phyloP scores from a whole-genome alignment of 2,113 vertebrate genomes.

The Sinocyclocheilus anshuiensis region DNA sequence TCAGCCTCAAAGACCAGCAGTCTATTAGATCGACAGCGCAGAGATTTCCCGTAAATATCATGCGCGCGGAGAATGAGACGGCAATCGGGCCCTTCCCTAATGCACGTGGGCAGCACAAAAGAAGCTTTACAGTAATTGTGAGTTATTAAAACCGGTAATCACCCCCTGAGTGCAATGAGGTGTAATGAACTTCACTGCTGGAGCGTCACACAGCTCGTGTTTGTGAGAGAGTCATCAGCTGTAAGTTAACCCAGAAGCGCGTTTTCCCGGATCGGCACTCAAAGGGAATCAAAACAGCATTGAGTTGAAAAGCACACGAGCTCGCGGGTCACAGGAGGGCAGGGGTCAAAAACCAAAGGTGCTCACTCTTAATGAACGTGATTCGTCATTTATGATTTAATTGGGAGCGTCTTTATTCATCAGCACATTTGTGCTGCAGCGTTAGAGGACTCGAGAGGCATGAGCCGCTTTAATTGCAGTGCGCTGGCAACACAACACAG shows the following conservation, averaged over 20 bases:
- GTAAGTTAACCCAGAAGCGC: slow-evolving; percentile 46
- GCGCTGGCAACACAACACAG: slow-evolving; percentile 22
- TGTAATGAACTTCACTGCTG: slow-evolving; percentile 61
- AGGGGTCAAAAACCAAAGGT: background rate
- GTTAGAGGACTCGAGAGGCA: slow-evolving; percentile 42
- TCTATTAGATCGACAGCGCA: slow-evolving; percentile 26
- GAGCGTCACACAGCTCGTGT: slow-evolving; percentile 36
- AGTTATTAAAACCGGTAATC: slow-evolving; percentile 63
- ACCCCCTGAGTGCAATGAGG: slow-evolving; percentile 53
- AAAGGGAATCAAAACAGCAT: slow-evolving; percentile 48
- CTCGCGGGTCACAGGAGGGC: background rate
- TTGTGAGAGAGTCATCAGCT: slow-evolving; percentile 50
- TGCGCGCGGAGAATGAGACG: background rate
- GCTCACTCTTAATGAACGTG: slow-evolving; percentile 51
- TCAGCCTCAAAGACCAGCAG: slow-evolving; percentile 7
- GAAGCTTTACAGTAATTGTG: slow-evolving; percentile 55
- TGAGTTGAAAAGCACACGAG: slow-evolving; percentile 31
- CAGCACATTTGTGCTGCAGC: slow-evolving; percentile 39
- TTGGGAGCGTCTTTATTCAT: slow-evolving; percentile 53
- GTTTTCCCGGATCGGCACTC: slow-evolving; percentile 47
- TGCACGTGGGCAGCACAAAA: slow-evolving; percentile 57
- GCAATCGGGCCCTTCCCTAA: slow-evolving; percentile 49
- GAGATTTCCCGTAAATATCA: background rate
- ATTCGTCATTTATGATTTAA: slow-evolving; percentile 58
- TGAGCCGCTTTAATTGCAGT: slow-evolving; percentile 55